These are phyloP conservation scores for Metopolophium dirhodum DNA, from an alignment of 1,140 invertebrate genomes.

Conservation along the genomic window DNA sequence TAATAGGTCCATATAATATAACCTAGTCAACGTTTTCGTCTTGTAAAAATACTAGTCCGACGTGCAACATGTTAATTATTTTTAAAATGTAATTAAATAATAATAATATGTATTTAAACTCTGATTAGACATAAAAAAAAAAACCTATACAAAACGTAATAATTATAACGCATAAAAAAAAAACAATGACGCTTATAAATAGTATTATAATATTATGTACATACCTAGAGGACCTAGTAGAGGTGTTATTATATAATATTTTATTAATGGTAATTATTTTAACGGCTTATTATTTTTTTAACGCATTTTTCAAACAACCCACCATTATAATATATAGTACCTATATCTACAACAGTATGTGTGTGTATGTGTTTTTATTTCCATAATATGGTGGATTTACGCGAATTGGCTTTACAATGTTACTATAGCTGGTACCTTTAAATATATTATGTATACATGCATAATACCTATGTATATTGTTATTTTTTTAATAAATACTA, in stretches of 20 bases:
- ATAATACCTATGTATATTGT: neutral
- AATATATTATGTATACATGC: neutral
- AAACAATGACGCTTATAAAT: neutral
- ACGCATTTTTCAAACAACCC: neutral
- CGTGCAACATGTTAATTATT: neutral
- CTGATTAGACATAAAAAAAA: conserved; percentile 1
- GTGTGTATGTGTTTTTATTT: neutral
- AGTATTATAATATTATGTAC: neutral
- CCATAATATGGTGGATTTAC: neutral
- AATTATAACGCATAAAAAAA: conserved; percentile 16
- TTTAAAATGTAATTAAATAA: conserved; percentile 23
- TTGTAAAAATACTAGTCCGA: neutral
- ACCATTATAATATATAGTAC: neutral
- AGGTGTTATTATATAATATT: neutral
- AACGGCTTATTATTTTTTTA: neutral
- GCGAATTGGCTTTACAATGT: neutral
- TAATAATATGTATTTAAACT: conserved; percentile 20
- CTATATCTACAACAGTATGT: neutral
- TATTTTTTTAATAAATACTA: neutral
- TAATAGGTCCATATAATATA: neutral
- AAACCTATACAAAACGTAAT: neutral
- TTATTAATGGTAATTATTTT: neutral
- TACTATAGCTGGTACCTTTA: neutral
- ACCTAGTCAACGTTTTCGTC: neutral
- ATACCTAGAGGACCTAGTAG: too few species aligned